Evolutionary conservation across 2,797 vertebrate species (phyloP).

Genomic region (Pseudocheirus occidentalis): DNA sequence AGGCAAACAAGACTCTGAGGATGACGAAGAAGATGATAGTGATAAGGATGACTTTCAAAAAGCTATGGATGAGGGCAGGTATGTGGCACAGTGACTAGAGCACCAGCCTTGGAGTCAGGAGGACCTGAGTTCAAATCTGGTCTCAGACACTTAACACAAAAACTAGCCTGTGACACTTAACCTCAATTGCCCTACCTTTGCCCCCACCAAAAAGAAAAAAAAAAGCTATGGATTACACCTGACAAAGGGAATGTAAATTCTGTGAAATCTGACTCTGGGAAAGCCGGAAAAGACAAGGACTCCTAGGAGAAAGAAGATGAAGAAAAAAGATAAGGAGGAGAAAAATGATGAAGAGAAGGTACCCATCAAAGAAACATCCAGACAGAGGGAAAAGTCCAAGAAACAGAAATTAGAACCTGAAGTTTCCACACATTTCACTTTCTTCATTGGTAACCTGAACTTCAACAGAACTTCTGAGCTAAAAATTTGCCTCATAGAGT

Average conservation of each 20-base stretch:
- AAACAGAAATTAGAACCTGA: neutral
- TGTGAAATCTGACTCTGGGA: neutral
- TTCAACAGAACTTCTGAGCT: neutral
- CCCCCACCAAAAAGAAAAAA: too few species aligned
- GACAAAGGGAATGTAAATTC: neutral
- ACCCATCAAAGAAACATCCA: too few species aligned
- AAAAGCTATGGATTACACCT: neutral
- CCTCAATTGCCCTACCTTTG: too few species aligned
- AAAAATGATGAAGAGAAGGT: too few species aligned
- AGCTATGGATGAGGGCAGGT: neutral
- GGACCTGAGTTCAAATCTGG: too few species aligned
- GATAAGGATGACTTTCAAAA: neutral
- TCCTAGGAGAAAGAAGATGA: neutral
- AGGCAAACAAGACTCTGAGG: neutral
- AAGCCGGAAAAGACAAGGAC: neutral
- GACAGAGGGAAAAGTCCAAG: neutral
- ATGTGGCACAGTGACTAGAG: too few species aligned
- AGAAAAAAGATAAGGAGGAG: neutral
- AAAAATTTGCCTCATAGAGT: neutral
- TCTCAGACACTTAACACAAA: too few species aligned
- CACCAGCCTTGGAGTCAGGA: too few species aligned
- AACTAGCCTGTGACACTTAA: too few species aligned
- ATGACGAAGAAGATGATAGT: neutral
- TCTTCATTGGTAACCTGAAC: neutral
- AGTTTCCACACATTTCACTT: neutral